Base-by-base conservation (phyloP, 2,113 vertebrate species). In the Callionymus lyra region DNA sequence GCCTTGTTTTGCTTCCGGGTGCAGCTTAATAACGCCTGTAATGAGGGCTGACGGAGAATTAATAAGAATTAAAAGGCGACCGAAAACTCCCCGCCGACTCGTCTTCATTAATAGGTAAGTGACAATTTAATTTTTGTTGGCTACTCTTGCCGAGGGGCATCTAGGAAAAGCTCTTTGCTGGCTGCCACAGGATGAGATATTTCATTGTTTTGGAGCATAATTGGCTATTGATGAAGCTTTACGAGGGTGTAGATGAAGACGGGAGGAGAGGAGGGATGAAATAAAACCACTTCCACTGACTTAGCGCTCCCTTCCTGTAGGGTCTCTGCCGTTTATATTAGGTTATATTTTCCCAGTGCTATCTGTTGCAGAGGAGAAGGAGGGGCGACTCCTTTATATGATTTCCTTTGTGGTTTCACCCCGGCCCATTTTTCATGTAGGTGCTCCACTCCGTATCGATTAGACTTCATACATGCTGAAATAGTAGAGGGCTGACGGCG, bases 21-120 rank as follows among this genome's bases (percentile, higher is more conserved):
- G 74, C 54, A 47, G 64, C 66, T 83, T 78, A 82, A 83, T 82
- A 79, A 51, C 43, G 65, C 31, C 59, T 39, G 46, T 83, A 85
- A 85, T 59, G 50, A 82, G 63, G 56, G 41, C 54, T 79, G 82
- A 73, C 73, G 69, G 78, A 70, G 54, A 80, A 85, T 84, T 82
- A 77, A 82, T 83, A 82, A 77, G 56, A 78, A 85, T 85, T 80
- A 81, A 75, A n/a, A 79, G 57, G 33, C 62, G 59, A 73, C 66
- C 68, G 74, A 65, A 76, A 67, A 65, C 54, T 56, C 64, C 61
- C 53, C 41, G 48, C 68, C 72, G 74, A 79, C 84, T 80, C 57
- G 70, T 82, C 79, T 85, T 83, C 74, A 83, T 86, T 84, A 82
- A 71, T 65, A 69, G 65, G 71, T 64, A 79, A 82, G 76, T 76